These are phyloP conservation scores for Eunapius fragilis DNA, from an alignment of 37 sponge, comb jelly and placozoan genomes.

Conservation along the genomic window DNA sequence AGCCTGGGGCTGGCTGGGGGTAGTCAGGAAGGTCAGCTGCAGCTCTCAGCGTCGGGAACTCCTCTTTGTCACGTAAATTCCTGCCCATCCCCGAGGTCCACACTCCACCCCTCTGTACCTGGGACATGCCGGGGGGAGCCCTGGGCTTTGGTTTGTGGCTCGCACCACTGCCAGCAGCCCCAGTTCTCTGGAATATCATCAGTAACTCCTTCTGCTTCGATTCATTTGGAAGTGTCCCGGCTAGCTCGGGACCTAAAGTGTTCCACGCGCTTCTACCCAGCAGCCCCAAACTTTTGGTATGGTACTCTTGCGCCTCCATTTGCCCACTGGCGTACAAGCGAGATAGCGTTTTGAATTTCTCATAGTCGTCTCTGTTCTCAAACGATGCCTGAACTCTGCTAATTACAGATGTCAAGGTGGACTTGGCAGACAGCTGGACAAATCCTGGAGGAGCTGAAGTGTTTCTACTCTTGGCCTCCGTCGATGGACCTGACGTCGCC, in stretches of 20 bases:
- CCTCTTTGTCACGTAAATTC: background rate
- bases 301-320: constrained; percentile 31
- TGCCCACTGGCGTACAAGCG: constrained; percentile 38
- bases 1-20: background rate
- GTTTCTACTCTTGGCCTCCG: background rate
- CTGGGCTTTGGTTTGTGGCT: background rate
- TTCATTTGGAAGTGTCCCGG: background rate
- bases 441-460: background rate
- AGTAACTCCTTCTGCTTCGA: background rate
- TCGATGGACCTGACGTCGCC: background rate
- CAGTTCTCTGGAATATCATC: background rate
- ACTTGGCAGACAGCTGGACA: background rate
- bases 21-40: background rate
- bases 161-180: background rate
- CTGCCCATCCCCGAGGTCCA: background rate
- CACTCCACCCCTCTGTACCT: background rate
- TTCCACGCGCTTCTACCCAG: constrained; percentile 10
- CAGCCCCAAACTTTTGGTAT: constrained; percentile 10
- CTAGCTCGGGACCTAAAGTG: constrained; percentile 9
- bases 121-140: background rate
- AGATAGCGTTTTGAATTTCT: constrained; percentile 37
- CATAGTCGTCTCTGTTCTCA: constrained; percentile 26
- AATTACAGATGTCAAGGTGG: background rate
- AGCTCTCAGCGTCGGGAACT: background rate
- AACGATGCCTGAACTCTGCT: constrained; percentile 10